Evolutionary conservation across 2,113 vertebrate genomes (phyloP).

Genomic region (Laticauda colubrina): DNA sequence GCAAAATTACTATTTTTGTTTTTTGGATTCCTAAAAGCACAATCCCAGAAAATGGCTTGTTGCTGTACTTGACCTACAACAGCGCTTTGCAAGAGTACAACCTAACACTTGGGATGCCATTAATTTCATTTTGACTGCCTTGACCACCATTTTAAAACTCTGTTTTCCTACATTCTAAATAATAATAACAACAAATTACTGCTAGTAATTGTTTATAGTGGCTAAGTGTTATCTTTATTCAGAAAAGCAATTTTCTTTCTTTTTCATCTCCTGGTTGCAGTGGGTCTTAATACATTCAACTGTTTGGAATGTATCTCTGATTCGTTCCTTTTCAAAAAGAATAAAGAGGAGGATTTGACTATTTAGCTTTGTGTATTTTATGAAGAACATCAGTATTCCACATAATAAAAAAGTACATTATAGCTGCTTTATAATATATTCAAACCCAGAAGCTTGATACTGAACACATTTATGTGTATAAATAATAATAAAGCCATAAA

Average conservation of each 20-base stretch:
- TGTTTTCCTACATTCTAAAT: background rate
- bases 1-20: background rate
- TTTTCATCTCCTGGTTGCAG: background rate
- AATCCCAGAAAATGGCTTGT: rapidly evolving
- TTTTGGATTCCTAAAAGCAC: background rate
- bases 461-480: constrained; percentile 52
- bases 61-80: rapidly evolving
- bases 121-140: background rate
- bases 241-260: background rate
- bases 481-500: constrained; percentile 68
- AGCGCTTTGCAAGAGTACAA: background rate
- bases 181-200: background rate
- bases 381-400: constrained; percentile 50
- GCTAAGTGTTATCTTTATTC: background rate
- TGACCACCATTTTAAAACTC: rapidly evolving
- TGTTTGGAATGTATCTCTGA: background rate
- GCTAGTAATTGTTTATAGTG: background rate
- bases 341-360: constrained; percentile 39
- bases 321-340: constrained; percentile 33
- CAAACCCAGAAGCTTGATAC: constrained; percentile 49
- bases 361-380: constrained; percentile 44
- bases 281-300: background rate
- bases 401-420: constrained; percentile 34
- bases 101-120: rapidly evolving
- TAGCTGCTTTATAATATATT: constrained; percentile 42